Evolutionary conservation across 2,113 vertebrate genomes (phyloP), one percentile per base, ranked within the genome.

Genomic region (Oncorhynchus masou): DNA sequence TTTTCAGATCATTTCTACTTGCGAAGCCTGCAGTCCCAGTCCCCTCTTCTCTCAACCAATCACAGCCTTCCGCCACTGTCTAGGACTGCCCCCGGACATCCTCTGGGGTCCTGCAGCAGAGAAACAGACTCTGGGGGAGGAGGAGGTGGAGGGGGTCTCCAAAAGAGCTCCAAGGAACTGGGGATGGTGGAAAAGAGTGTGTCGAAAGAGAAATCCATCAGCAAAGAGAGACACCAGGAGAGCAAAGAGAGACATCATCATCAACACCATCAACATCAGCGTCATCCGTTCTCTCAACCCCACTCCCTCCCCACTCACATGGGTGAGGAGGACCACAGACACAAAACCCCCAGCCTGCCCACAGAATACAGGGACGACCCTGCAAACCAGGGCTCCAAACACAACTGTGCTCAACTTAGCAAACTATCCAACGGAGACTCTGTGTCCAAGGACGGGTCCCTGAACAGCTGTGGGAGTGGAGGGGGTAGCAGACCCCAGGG

Each of bases 1-100:
- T 78, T 16, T 74, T 65, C 39, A 99, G 97, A 99, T 94, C 96
- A 96, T 88, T 99, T 99, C 91, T 99, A 98, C 93, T 94, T 98
- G 88, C 94, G 96, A 88, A 95, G 96, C 90, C 95, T 97, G 86
- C 94, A 96, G 0, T 91, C 97, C 0, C 97, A 98, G 84, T 95
- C 96, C 34, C 81, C 97, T 4, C 91, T 98, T 81, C 94, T 98
- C 16, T 95, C 96, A 3, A 66, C 96, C 86, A 92, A 95, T 91
- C 96, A 96, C 84, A 92, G 90, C 91, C 96, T 97, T 79, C 94
- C 95, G 0, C 81, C 95, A n/a, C 91, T 97, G 74, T 84, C 96
- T 85, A 94, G 95, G 2, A 87, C 96, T 0, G 87, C 94, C n/a
- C 93, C 95, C 0, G 88, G 94, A 27, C 95, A 95, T 85, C 94